Evolutionary conservation across 2,113 vertebrate genomes (phyloP), one percentile per base, ranked within the genome.

Genomic region (Amia ocellicauda): DNA sequence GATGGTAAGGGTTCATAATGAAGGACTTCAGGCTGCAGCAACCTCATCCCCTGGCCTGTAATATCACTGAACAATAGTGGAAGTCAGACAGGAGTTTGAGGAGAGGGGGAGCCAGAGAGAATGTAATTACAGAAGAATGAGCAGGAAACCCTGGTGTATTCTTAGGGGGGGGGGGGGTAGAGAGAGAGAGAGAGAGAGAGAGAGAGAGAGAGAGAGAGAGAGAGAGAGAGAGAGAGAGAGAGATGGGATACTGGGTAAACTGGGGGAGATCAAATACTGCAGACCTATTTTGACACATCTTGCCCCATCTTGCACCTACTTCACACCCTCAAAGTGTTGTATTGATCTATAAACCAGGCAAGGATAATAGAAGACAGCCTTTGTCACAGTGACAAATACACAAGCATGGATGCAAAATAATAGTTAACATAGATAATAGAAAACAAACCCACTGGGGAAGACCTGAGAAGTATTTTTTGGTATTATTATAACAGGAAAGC

Each of bases 11-110:
- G 65, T 31, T 65, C 68, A 74, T 78, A 78, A 78, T 78, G 76
- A 78, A 76, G 70, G 73, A 66, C 47, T 71, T 74, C 62, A 68
- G 69, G 69, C 71, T 67, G 76, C 29, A 40, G 63, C 22, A 54
- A 58, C 3, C 31, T 8, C 13, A 19, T 58, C 27, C 42, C 63
- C 47, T 47, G 29, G 17, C 54, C 41, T 57, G 24, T 57, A 56
- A 26, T 58, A 58, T 58, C 53, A 49, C 20, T 27, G 27, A 58
- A 40, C 54, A 36, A n/a, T 74, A 68, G 56, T 61, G 27, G 60
- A 27, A 67, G 57, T 60, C 58, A 64, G 52, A 29, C 55, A 58
- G 54, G 60, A 62, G 63, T 59, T 40, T 51, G 61, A 20, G 43
- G 11, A 36, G 31, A 36, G 31, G 31, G 31, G 31, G 31, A 36